phyloP scores from a whole-genome alignment of 2,797 vertebrate species.

The Gorsachius magnificus region DNA sequence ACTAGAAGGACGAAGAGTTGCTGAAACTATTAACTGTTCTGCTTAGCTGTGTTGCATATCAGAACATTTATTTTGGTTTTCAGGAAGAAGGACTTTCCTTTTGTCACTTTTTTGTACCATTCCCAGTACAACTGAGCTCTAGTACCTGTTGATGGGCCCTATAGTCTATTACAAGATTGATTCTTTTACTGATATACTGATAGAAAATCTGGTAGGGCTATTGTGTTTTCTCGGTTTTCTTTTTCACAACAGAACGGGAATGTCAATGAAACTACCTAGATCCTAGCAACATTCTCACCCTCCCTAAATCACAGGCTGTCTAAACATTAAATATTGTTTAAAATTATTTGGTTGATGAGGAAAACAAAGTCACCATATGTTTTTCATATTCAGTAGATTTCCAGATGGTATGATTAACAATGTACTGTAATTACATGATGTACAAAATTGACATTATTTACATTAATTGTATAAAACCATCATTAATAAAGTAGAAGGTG shows the following conservation, averaged over 20 bases:
- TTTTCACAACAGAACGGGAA: neutral
- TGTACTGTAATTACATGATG: neutral
- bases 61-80: neutral
- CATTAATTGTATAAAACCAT: neutral
- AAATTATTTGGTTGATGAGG: neutral
- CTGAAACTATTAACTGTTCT: neutral
- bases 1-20: neutral
- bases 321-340: neutral
- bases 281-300: neutral
- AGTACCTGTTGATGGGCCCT: accelerated
- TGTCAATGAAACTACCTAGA: neutral
- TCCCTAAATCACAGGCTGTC: neutral
- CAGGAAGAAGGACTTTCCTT: neutral
- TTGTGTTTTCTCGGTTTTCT: neutral
- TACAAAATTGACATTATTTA: neutral
- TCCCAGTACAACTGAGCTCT: neutral
- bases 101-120: neutral
- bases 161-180: neutral
- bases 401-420: neutral
- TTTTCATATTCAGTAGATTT: neutral
- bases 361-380: neutral
- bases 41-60: neutral
- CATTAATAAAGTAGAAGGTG: conserved; percentile 20
- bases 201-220: neutral
- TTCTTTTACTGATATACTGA: neutral